phyloP scores from a whole-genome alignment of 2,797 vertebrate genomes.

The Crocodylus rhombifer region DNA sequence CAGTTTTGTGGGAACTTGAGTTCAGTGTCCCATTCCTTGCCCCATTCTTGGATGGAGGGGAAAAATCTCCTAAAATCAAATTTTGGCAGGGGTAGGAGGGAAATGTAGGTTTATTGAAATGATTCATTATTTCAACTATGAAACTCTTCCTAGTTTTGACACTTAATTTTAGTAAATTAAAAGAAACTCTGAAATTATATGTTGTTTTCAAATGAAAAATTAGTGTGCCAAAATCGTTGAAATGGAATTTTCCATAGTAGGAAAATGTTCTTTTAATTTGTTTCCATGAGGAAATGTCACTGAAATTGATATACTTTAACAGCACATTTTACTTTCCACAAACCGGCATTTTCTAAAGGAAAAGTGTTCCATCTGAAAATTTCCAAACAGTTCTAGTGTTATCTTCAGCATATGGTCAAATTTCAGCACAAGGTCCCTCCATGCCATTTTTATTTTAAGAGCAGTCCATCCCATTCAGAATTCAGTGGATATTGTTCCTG shows the following conservation, averaged over 20 bases:
- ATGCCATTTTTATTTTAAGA: not conserved
- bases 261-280: not conserved
- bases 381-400: not conserved
- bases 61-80: not conserved
- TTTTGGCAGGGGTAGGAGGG: not conserved
- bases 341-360: slow-evolving; percentile 49
- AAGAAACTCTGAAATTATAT: slow-evolving; percentile 12
- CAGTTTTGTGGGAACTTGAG: not conserved
- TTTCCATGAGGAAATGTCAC: too few relatives aligned
- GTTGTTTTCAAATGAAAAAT: slow-evolving; percentile 12
- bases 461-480: slow-evolving; percentile 27
- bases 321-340: slow-evolving; percentile 41
- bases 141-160: not conserved
- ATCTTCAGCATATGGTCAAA: not conserved
- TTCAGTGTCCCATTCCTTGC: not conserved
- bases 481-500: slow-evolving; percentile 24
- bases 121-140: not conserved
- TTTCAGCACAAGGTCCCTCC: not conserved
- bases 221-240: slow-evolving; percentile 27
- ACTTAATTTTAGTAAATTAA: not conserved
- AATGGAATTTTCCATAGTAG: slow-evolving; percentile 27
- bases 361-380: slow-evolving; percentile 36
- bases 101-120: not conserved
- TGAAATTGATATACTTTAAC: too few relatives aligned
- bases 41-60: not conserved